A percentile compares a stretch with the other conserved stretches of the same genome.
These are phyloP conservation scores for Siderastrea radians DNA, from an alignment of 92 coral and sea anemone species.

Conservation along the genomic window DNA sequence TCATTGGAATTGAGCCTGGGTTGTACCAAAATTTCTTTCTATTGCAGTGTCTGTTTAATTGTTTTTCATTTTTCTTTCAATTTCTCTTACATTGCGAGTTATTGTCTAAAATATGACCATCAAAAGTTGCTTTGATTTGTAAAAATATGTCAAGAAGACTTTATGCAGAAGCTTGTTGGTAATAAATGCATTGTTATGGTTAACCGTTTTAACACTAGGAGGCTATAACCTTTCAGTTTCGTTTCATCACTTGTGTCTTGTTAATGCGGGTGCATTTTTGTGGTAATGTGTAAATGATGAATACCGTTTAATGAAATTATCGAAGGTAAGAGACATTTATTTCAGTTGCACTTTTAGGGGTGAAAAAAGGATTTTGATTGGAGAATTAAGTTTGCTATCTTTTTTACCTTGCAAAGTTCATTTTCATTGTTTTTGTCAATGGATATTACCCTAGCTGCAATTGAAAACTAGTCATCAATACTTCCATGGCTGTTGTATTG, in stretches of 20 bases:
- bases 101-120: background rate
- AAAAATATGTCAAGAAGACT: background rate
- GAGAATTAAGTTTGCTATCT: background rate
- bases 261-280: conserved; percentile 22
- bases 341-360: background rate
- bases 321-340: background rate
- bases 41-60: background rate
- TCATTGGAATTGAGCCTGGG: background rate
- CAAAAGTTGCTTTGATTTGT: background rate
- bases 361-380: background rate
- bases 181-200: background rate
- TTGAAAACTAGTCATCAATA: background rate
- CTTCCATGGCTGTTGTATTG: background rate
- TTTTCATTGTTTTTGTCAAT: background rate
- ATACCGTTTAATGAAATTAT: conserved; percentile 17
- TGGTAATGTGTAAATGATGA: conserved; percentile 29
- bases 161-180: background rate
- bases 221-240: background rate
- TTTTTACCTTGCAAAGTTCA: too few relatives aligned
- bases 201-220: conserved; percentile 3
- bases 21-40: background rate
- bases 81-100: background rate
- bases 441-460: background rate
- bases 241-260: conserved; percentile 6
- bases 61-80: background rate